Base-by-base conservation (phyloP, 2,113 vertebrate species). In the Aspidoscelis tigris region DNA sequence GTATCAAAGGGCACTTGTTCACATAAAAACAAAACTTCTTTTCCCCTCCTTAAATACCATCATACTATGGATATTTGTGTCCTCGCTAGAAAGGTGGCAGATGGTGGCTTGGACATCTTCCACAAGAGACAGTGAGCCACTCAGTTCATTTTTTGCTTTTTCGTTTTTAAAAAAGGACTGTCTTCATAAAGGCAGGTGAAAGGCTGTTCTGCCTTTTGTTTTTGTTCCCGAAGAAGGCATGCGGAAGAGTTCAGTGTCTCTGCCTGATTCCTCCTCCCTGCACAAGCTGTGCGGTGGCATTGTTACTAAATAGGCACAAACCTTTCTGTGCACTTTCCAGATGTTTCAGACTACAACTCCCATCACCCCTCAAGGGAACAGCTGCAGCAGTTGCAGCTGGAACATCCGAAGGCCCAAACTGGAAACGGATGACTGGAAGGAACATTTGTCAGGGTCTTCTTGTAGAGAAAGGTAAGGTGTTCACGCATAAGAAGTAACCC, bases 61-160 rank as follows among this genome's bases (percentile, higher is more conserved):
- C 24, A 64, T 16, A 0, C 1, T 0, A 7, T 44, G 68, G 79
- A 3, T 47, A 12, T 0, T 22, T 71, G 1, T 0, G 1, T 76
- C 79, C 61, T 84, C 0, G 0, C 20, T 53, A 1, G 26, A 68
- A 69, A 53, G 47, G 55, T 20, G 39, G 41, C 16, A 58, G 55
- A 47, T 0, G 26, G 64, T 3, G n/a, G 26, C 58, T 84, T 44
- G 16, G 4, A 33, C 50, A 68, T 7, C 26, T 0, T 53, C 20
- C 11, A 9, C 7, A 61, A 68, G 44, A 24, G n/a, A 7, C 7
- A 44, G 24, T 33, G 44, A 8, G 33, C 26, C 33, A 44, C 44
- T 9, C 22, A 69, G 47, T 66, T 77, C 50, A 5, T 22, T 84
- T 43, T 53, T 70, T 69, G 43, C 12, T 6, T 1, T 33, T 6